Evolutionary conservation across 2,113 vertebrate genomes (phyloP), one percentile per base, ranked within the genome.

Genomic region (Festucalex cinctus): DNA sequence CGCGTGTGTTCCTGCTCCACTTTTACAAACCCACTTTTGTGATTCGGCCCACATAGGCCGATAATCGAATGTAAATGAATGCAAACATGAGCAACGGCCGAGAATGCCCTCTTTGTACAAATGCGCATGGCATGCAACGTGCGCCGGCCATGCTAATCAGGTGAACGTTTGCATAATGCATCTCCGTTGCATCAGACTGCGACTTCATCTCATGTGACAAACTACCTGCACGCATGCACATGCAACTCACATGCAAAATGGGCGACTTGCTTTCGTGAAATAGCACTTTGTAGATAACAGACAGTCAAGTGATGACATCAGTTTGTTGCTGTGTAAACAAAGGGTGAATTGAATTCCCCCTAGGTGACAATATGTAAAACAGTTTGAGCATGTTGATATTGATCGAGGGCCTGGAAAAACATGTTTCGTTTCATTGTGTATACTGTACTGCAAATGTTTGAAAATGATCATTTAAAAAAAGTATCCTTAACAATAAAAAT

Each of bases 11-110:
- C 60, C 19, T 32, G n/a, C 71, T 61, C 20, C 19, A 59, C 32
- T 9, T 2, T 58, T 10, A 74, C 62, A 65, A 65, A 67, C n/a
- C 39, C 24, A n/a, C 37, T 7, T 16, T 43, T 43, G 37, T 43
- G 57, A 35, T 59, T 69, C 56, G 82, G 71, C 48, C 57, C 24
- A 14, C 14, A 54, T 56, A 64, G 65, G 43, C 57, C 80, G 73
- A 70, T 41, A 66, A 71, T 72, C 28, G 9, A 6, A 82, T 83
- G 74, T 37, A 74, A 83, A 83, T 77, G 5, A 36, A 77, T 85
- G 76, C 67, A 81, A 85, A 81, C 74, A 10, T 9, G 8, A 9
- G 6, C 58, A 56, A 60, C 7, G 44, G 43, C 39, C 35, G 20
- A 39, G n/a, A 64, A 58, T 43, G 57, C 28, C 6, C 48, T 70